phyloP scores from a whole-genome alignment of 2,888 invertebrate genomes.

The Mesochorus sp. region DNA sequence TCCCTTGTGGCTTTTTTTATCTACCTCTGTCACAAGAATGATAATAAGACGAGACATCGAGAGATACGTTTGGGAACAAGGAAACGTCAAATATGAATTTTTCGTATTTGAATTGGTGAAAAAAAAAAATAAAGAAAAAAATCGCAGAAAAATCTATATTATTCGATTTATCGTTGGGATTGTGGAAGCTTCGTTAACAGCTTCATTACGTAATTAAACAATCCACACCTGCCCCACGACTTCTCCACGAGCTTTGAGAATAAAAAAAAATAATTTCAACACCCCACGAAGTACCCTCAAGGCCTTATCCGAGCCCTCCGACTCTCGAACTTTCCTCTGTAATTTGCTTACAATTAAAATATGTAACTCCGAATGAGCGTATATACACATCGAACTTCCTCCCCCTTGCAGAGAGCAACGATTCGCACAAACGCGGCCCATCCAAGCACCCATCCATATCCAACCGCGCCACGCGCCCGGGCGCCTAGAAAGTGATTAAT shows the following conservation, averaged over 20 bases:
- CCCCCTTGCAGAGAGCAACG: no score
- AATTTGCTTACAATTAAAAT: constrained; percentile 69
- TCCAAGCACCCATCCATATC: constrained; percentile 22
- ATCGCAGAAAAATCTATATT: no score
- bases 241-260: not conserved
- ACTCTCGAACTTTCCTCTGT: constrained; percentile 29
- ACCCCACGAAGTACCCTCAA: constrained; percentile 14
- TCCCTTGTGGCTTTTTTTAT: no score
- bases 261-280: constrained; percentile 17
- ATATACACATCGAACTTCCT: constrained; percentile 49
- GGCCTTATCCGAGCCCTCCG: constrained; percentile 10
- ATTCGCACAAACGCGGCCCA: constrained; percentile 31
- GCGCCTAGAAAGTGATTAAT: constrained; percentile 73
- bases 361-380: constrained; percentile 39
- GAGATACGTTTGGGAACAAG: no score
- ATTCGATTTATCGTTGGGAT: no score
- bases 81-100: no score
- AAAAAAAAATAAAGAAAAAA: no score
- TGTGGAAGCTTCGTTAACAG: no score
- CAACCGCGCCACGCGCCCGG: constrained; percentile 54
- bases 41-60: no score
- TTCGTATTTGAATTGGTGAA: no score
- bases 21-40: no score
- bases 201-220: not conserved
- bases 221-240: not conserved